phyloP scores from a whole-genome alignment of 2,888 invertebrate genomes.

The Xestia rhomboidea region DNA sequence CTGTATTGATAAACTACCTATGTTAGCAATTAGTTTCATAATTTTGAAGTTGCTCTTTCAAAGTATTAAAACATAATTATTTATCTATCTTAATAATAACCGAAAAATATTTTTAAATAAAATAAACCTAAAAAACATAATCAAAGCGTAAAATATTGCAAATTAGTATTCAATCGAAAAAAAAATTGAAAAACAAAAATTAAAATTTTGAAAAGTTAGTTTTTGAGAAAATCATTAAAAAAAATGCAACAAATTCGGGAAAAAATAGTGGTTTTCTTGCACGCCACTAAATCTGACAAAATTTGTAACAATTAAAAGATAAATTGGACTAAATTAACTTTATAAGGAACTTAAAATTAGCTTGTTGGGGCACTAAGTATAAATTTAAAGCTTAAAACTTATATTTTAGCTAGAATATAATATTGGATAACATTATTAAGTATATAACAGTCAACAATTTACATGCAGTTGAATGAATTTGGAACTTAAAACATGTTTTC shows the following conservation, averaged over 20 bases:
- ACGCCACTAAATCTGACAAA: background rate
- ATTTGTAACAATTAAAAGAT: slow-evolving; percentile 26
- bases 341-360: slow-evolving; percentile 46
- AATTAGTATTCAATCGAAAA: slow-evolving; percentile 11
- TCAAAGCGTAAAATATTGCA: slow-evolving; percentile 61
- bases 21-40: background rate
- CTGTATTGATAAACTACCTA: background rate
- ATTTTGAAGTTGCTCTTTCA: slow-evolving; percentile 5
- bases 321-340: slow-evolving; percentile 39
- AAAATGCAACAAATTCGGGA: slow-evolving; percentile 10
- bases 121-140: slow-evolving; percentile 59
- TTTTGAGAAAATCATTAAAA: background rate
- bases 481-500: background rate
- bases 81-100: slow-evolving; percentile 19
- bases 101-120: slow-evolving; percentile 50
- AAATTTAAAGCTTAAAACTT: slow-evolving; percentile 56
- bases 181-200: slow-evolving; percentile 24
- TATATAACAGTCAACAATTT: slow-evolving; percentile 17
- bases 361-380: slow-evolving; percentile 29
- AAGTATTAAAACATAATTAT: slow-evolving; percentile 54
- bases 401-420: slow-evolving; percentile 21
- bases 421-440: slow-evolving; percentile 10
- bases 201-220: slow-evolving; percentile 22
- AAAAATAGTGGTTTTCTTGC: background rate
- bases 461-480: background rate